Percentiles rank a stretch among this genome's conserved stretches.
Evolutionary conservation across 2,888 invertebrate species (phyloP).

Genomic region (Euzophera pinguis): DNA sequence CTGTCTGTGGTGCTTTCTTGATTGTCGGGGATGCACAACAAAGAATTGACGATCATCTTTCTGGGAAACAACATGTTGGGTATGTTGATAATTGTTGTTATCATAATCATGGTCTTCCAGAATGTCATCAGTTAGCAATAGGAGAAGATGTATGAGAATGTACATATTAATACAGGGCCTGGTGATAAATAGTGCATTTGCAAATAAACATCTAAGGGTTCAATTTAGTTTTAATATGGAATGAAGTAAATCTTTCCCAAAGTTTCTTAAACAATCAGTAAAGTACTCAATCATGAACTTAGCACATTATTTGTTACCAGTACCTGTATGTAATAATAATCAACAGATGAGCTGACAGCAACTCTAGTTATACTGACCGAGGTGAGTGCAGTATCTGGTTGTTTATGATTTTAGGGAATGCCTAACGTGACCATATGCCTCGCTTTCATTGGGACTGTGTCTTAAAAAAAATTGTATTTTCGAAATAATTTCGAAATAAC

Average conservation of each 20-base stretch:
- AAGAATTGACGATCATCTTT: slow-evolving; percentile 97
- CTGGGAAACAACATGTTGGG: slow-evolving; percentile 99
- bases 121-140: no score
- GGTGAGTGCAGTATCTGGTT: neutral
- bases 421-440: neutral
- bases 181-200: no score
- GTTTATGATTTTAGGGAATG: neutral
- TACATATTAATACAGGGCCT: no score
- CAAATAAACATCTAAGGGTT: no score
- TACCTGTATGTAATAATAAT: neutral
- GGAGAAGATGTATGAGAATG: no score
- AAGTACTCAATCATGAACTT: no score
- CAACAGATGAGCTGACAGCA: neutral
- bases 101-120: neutral
- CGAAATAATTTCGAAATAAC: no score
- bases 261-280: no score
- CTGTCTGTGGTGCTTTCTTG: slow-evolving; percentile 98
- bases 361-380: neutral
- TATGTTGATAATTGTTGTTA: slow-evolving; percentile 60
- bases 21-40: slow-evolving; percentile 99
- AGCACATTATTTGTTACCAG: no score
- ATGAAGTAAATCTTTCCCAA: no score
- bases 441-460: neutral
- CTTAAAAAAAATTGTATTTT: no score
- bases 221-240: no score